Base-by-base conservation (phyloP, 1,140 invertebrate species). In the Bombus vancouverensis region DNA sequence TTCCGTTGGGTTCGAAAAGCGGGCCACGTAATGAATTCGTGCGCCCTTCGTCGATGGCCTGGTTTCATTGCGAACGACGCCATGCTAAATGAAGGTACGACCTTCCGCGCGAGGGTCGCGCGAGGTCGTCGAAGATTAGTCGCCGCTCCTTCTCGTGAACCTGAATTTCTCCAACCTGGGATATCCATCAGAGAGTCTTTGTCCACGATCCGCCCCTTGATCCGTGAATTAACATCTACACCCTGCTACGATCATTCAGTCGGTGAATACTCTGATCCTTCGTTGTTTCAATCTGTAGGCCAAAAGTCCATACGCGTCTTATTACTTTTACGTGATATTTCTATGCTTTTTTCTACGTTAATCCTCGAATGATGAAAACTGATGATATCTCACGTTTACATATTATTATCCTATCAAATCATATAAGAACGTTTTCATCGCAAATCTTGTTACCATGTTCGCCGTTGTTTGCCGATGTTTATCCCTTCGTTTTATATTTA, bases 11-110 rank as follows among this genome's bases (percentile, higher is more conserved):
- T 85, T 88, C 83, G 88, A 88, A 83, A 87, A 88, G 83, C 89
- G 89, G 80, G 84, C 87, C 87, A 83, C 83, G 76, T 91, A 91
- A 90, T 90, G 87, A 91, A 91, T 90, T 91, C 90, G 87, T 90
- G 79, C 81, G 90, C 90, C 90, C 90, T 91, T 91, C 90, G 79
- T 83, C 87, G 85, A 79, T 89, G 90, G 73, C 90, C 90, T 91
- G 87, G 87, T 91, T 91, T 87, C 87, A 59, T 91, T 90, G 89
- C 77, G 73, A 68, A 70, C 83, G 80, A 90, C 81, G 89, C 42
- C 84, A 88, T 78, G 89, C 86, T 90, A 90, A 90, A 90, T 78
- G 87, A 86, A 90, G 83, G 87, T 88, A 86, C 62, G 88, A 90
- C 89, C 89, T 90, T 90, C 83, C 71, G 18, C 86, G 72, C 70